Evolutionary conservation across 2,888 invertebrate genomes (phyloP).

Genomic region (Drosophila nigricruria): DNA sequence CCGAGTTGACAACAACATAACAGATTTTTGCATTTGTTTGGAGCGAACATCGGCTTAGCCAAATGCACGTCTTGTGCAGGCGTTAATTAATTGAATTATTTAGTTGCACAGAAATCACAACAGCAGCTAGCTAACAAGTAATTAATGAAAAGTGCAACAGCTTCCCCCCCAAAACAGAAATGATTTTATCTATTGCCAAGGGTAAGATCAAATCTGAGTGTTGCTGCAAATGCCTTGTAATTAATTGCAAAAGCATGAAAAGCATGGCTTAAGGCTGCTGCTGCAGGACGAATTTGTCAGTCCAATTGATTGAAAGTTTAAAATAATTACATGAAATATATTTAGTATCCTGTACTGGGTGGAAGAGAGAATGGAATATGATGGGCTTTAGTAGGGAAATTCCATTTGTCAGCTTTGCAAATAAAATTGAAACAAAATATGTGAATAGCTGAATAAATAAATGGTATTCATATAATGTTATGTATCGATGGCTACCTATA

Average conservation of each 20-base stretch:
- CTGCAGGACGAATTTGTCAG: neutral
- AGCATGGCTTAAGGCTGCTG: conserved; percentile 26
- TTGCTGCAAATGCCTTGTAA: conserved; percentile 37
- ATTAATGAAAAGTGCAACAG: conserved; percentile 50
- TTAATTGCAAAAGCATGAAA: conserved; percentile 36
- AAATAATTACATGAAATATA: conserved; percentile 33
- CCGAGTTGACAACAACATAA: conserved; percentile 64
- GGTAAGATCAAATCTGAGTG: conserved; percentile 2
- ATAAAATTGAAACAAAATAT: neutral
- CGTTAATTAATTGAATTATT: conserved; percentile 28
- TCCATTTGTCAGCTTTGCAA: neutral
- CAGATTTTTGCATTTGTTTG: conserved; percentile 37
- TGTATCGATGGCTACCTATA: neutral
- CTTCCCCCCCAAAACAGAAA: conserved; percentile 15
- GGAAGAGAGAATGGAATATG: neutral
- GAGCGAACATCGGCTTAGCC: conserved; percentile 9
- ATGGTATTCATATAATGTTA: neutral
- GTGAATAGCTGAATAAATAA: neutral
- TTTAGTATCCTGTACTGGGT: neutral
- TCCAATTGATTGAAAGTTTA: conserved; percentile 33
- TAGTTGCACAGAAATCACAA: conserved; percentile 26
- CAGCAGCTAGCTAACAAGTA: conserved; percentile 30
- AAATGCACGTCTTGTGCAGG: conserved; percentile 20
- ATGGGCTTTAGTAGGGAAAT: neutral
- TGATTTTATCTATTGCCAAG: conserved; percentile 10